These are phyloP conservation scores for Scaptodrosophila lebanonensis DNA, from an alignment of 1,140 invertebrate species.

Conservation along the genomic window DNA sequence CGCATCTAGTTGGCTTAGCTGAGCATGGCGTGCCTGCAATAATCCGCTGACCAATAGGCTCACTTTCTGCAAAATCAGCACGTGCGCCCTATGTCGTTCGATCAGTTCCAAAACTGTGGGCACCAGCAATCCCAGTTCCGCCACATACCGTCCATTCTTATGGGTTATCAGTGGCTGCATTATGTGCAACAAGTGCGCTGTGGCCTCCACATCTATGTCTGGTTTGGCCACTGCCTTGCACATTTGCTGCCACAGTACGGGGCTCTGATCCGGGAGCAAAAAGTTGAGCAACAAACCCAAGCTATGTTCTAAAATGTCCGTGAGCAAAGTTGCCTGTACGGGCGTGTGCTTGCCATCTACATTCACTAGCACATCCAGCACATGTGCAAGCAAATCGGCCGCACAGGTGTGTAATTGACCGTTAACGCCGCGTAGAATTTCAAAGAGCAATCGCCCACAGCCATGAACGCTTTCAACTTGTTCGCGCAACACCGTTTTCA, in stretches of 20 bases:
- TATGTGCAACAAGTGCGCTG: constrained; percentile 69
- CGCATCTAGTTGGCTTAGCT: constrained; percentile 84
- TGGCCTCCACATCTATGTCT: constrained; percentile 2
- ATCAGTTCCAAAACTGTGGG: constrained; percentile 79
- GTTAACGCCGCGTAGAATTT: constrained; percentile 88
- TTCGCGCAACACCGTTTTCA: constrained; percentile 82
- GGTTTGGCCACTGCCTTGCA: constrained; percentile 26
- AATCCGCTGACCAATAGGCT: constrained; percentile 44
- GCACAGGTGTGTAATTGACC: constrained; percentile 90
- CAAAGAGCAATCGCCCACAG: constrained; percentile 89
- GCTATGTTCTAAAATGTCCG: constrained; percentile 81
- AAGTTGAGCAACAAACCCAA: constrained; percentile 80
- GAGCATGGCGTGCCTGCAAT: constrained; percentile 75
- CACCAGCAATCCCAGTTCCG: constrained; percentile 79
- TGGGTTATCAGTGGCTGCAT: constrained; percentile 81
- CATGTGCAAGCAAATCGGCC: constrained; percentile 81
- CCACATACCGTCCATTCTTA: constrained; percentile 82
- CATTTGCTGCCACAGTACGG: constrained; percentile 80
- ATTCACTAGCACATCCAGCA: constrained; percentile 78
- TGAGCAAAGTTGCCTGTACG: constrained; percentile 80
- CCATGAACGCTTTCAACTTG: constrained; percentile 84
- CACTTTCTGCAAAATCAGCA: constrained; percentile 20
- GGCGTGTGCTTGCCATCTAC: constrained; percentile 79
- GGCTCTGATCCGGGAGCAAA: constrained; percentile 81
- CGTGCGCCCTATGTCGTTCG: constrained; percentile 19